Base-by-base conservation (phyloP, 2,888 invertebrate species). In the Hyles lineata region DNA sequence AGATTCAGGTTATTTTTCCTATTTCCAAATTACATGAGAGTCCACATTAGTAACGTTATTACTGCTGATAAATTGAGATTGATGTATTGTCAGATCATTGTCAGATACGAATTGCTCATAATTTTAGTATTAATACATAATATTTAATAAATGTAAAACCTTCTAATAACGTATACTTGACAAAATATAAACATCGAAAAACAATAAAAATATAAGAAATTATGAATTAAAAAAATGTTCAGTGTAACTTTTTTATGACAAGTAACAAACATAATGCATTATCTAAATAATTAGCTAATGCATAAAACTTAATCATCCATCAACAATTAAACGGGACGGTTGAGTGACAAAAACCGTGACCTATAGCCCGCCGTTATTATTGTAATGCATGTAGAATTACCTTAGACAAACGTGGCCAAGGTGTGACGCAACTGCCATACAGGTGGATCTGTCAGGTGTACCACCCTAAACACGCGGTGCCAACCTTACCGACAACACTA, bases 391-490 rank as follows among this genome's bases (percentile, higher is more conserved):
- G 78, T 82, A 79, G 79, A 79, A 82, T 78, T 77, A 79, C 78
- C 79, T 78, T 79, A 78, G 78, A 78, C 80, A 81, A 79, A 84
- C 80, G 82, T 82, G 79, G 80, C 82, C 84, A 89, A 89, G 87
- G 88, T 88, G 87, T 88, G 85, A 90, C 86, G 87, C 89, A 89
- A 90, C 89, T 88, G 89, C 82, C 87, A 71, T 89, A 90, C 91
- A 91, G 91, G 90, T 90, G 90, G 84, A 78, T 77, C 70, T 76
- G 86, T 89, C 90, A 90, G 90, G 90, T 90, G 88, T 80, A 81
- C 77, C 83, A 82, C 89, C 88, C 87, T 86, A 86, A 86, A 78
- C 77, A 79, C 76, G 72, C 74, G 75, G 74, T 76, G 59, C 74
- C 75, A 76, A 79, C 78, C 60, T 60, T 73, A 73, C 35, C 29